These are phyloP conservation scores for Odocoileus hemionus DNA, from an alignment of 2,113 vertebrate genomes.

Conservation along the genomic window DNA sequence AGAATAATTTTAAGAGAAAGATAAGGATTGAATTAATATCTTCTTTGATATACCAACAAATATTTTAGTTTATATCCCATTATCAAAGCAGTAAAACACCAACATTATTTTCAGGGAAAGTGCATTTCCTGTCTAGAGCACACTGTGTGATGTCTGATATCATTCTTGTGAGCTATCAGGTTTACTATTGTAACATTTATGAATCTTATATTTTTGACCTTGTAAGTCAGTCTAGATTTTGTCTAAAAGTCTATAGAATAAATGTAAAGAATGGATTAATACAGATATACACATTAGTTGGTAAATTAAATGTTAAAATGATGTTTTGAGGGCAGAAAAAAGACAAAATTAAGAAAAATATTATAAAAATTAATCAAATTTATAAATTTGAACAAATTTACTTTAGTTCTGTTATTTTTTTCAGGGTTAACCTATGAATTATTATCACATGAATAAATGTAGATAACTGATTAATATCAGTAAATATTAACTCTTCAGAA, in stretches of 20 bases:
- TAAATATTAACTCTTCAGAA: neutral
- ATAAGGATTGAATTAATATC: neutral
- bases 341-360: constrained; percentile 69
- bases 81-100: neutral
- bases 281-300: constrained; percentile 73
- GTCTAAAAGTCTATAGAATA: constrained; percentile 77
- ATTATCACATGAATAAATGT: constrained; percentile 13
- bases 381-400: constrained; percentile 32
- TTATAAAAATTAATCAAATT: constrained; percentile 62
- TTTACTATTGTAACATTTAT: constrained; percentile 75
- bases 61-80: neutral
- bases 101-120: neutral
- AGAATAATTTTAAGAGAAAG: neutral
- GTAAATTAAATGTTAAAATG: constrained; percentile 76
- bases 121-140: neutral
- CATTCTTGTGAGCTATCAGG: constrained; percentile 48
- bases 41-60: neutral
- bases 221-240: constrained; percentile 70
- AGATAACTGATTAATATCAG: constrained; percentile 5
- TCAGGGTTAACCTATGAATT: neutral
- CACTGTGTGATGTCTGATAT: neutral
- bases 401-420: constrained; percentile 45
- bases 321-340: constrained; percentile 59
- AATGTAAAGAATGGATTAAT: constrained; percentile 81
- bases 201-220: constrained; percentile 76